These are phyloP conservation scores for Butorides virescens DNA, from an alignment of 2,113 vertebrate species.

Conservation along the genomic window DNA sequence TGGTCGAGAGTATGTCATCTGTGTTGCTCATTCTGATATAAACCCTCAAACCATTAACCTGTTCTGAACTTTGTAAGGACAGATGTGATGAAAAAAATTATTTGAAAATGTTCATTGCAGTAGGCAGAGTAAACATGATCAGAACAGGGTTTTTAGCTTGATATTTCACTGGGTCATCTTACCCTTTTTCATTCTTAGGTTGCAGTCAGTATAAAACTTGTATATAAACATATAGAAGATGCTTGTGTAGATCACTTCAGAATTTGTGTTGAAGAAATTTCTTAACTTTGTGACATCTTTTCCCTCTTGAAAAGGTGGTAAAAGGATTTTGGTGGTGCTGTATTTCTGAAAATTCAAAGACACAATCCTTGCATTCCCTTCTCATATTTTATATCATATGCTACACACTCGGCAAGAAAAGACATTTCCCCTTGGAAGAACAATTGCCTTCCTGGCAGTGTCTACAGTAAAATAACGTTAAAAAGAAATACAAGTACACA, in stretches of 20 bases:
- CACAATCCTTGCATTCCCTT: not conserved
- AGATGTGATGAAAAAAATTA: not conserved
- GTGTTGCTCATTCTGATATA: not conserved
- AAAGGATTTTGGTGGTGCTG: not conserved
- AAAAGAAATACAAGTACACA: conserved; percentile 72
- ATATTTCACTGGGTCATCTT: not conserved
- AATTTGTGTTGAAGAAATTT: not conserved
- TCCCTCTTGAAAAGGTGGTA: not conserved
- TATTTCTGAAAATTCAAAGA: not conserved
- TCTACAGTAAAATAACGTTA: conserved; percentile 64
- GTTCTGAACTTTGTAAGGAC: not conserved
- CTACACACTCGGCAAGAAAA: not conserved
- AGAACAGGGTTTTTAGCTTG: not conserved
- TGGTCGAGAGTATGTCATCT: not conserved
- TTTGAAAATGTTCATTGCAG: not conserved
- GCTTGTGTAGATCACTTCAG: not conserved
- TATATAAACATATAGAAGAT: not conserved
- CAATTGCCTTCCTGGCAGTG: conserved; percentile 28
- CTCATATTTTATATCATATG: not conserved
- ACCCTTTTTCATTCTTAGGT: not conserved
- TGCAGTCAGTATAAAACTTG: not conserved
- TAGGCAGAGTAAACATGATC: not conserved
- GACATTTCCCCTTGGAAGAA: conserved; percentile 29
- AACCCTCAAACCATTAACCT: not conserved
- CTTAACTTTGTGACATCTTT: not conserved